phyloP scores from a whole-genome alignment of 2,888 invertebrate genomes.

The Octodonta nipae region DNA sequence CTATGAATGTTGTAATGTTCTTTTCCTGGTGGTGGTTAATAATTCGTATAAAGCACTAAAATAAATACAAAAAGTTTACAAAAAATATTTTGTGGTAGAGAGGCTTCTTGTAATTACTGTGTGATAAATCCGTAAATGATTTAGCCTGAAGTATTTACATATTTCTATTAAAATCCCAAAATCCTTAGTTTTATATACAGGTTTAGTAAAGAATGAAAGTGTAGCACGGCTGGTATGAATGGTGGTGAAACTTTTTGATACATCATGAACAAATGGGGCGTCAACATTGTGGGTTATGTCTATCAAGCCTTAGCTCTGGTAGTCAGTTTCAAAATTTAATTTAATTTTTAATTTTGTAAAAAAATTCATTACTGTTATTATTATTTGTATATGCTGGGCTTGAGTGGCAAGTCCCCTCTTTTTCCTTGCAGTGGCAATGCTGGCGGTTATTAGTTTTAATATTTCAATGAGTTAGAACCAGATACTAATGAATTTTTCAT shows the following conservation, averaged over 20 bases:
- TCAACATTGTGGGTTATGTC: constrained; percentile 36
- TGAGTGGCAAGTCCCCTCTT: constrained; percentile 33
- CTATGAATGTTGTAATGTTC: constrained; percentile 8
- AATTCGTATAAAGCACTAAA: too few species aligned
- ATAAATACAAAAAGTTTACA: too few species aligned
- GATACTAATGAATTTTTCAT: constrained; percentile 27
- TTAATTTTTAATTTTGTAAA: too few species aligned
- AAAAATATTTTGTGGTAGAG: constrained; percentile 32
- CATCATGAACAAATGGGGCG: constrained; percentile 27
- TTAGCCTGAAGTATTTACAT: constrained; percentile 25
- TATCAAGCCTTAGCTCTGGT: constrained; percentile 30
- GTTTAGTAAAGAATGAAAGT: too few species aligned
- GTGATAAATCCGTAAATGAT: constrained; percentile 8
- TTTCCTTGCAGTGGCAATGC: constrained; percentile 36
- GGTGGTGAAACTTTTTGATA: constrained; percentile 11
- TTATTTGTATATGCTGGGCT: constrained; percentile 22
- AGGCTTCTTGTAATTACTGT: constrained; percentile 29
- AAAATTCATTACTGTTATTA: neutral
- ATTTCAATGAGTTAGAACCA: constrained; percentile 17
- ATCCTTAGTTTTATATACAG: too few species aligned
- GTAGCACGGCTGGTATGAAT: constrained; percentile 21
- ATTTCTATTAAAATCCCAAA: too few species aligned
- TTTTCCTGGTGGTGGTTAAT: constrained; percentile 9
- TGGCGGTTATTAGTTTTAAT: constrained; percentile 29
- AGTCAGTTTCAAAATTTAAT: too few species aligned